Evolutionary conservation across 2,888 invertebrate species (phyloP), one percentile per base, ranked within the genome.

Genomic region (Agrotis puta): DNA sequence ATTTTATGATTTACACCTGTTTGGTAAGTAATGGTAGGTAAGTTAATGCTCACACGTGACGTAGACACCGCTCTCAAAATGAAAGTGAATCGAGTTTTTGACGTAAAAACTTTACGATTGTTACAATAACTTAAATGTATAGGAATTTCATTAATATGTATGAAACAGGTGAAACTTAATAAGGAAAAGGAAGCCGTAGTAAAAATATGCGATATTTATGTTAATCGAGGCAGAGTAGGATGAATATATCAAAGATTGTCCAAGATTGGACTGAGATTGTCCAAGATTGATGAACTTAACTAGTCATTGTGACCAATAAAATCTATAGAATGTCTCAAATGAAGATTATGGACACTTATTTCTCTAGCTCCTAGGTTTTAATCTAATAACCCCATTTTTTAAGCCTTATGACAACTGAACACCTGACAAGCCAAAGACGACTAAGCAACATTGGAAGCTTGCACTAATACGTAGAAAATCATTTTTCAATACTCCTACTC

Each of bases 111-210:
- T 53, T 77, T 22, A 77, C 54, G 50, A 47, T 24, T 50, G 18
- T 50, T 65, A 58, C 24, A 54, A 13, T 63, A 67, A 47, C 7
- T 14, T 66, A 53, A 18, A 45, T 14, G n/a, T 59, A 43, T 33
- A 64, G 18, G 51, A 45, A 67, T 14, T 45, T 73, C 16, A 71
- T 69, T 13, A 76, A 83, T 83, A 79, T 81, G 64, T 57, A 82
- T 78, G 33, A 61, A 61, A 50, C 66, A 64, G 22, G 64, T 71
- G 64, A 74, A 82, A 84, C 50, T 71, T 61, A 22, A 62, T 59
- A 50, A 57, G 59, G 65, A 75, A 68, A 64, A 57, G 54, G 63
- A 53, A 72, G 39, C 16, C 24, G 27, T 48, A 20, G 33, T 50
- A 47, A 18, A 48, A 56, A 54, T 24, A 66, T 56, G 16, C 43